Evolutionary conservation across 2,888 invertebrate species (phyloP).

Genomic region (Villa cingulata): DNA sequence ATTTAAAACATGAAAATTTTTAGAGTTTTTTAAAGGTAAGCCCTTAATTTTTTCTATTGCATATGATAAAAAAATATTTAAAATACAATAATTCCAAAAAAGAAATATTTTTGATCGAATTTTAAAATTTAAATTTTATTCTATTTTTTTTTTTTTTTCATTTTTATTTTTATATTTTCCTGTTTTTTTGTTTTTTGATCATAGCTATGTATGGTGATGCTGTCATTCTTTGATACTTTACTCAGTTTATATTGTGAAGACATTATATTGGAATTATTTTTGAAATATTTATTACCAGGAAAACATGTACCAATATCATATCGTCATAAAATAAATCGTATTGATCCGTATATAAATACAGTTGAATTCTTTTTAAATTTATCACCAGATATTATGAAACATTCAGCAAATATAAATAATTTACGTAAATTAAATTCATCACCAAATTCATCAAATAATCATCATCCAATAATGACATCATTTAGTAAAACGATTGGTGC

Average conservation of each 20-base stretch:
- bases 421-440: slow-evolving; percentile 2
- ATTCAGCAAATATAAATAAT: slow-evolving; percentile 15
- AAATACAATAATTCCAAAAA: too few relatives aligned
- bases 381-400: slow-evolving; percentile 45
- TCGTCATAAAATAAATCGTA: slow-evolving; percentile 50
- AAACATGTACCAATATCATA: slow-evolving; percentile 65
- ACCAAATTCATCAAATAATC: not conserved
- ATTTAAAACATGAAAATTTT: too few relatives aligned
- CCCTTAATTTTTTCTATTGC: too few relatives aligned
- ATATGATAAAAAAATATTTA: too few relatives aligned
- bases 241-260: slow-evolving; percentile 91
- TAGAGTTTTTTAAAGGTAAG: too few relatives aligned
- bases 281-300: slow-evolving; percentile 71
- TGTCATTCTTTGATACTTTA: slow-evolving; percentile 81
- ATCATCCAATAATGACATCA: slow-evolving; percentile 17
- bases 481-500: slow-evolving; percentile 36
- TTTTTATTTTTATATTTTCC: too few relatives aligned
- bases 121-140: too few relatives aligned
- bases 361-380: slow-evolving; percentile 63
- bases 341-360: slow-evolving; percentile 59
- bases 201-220: slow-evolving; percentile 71
- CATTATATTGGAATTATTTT: slow-evolving; percentile 80
- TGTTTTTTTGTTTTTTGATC: slow-evolving; percentile 15
- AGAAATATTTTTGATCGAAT: too few relatives aligned
- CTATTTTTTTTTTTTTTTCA: too few relatives aligned